Base-by-base conservation (phyloP, 2,797 vertebrate genomes). In the Dipus sagitta region DNA sequence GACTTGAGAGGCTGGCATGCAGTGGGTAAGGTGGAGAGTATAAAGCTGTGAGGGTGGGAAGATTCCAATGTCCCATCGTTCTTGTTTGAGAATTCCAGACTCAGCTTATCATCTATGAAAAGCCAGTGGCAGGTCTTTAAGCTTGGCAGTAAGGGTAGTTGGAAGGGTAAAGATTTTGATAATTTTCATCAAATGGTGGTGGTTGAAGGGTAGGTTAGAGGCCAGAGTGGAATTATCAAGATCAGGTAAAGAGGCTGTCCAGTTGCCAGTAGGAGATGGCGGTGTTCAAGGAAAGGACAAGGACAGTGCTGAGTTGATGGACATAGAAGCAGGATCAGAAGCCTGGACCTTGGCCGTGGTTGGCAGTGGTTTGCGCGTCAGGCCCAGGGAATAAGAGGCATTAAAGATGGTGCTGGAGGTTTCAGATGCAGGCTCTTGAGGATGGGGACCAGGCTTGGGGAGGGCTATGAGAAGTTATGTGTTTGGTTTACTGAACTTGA, bases 121-220 rank as follows among this genome's bases (percentile, higher is more conserved):
- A 90, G n/a, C 62, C 38, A 76, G 1, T 60, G 47, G 68, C 77
- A 18, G 2, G 70, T 86, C 87, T 86, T 94, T 75, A 11, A n/a
- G 21, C 21, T 65, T 81, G 5, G 20, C 24, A 32, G 14, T 70
- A 9, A 17, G 34, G 12, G 11, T 85, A 23, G 12, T 72, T 86
- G 58, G 38, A 80, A 81, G 9, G 10, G 42, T 58, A 6, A 26
- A 60, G 32, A 62, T 64, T 30, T 86, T 62, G 32, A 84, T 47
- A 92, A 67, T 87, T 92, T 86, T 34, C 12, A 64, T 78, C 81
- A 87, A 72, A 74, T 52, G 15, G 42, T 24, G 52, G 38, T 42
- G 58, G 23, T 3, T 28, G 6, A 81, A 24, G 9, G 87, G 70
- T 65, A 13, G 0, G 77, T 74, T 86, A 18, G 75, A 58, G 60